A percentile compares a stretch with the other conserved stretches of the same genome.
phyloP scores from a whole-genome alignment of 2,797 vertebrate genomes.

The Antennarius maculatus region DNA sequence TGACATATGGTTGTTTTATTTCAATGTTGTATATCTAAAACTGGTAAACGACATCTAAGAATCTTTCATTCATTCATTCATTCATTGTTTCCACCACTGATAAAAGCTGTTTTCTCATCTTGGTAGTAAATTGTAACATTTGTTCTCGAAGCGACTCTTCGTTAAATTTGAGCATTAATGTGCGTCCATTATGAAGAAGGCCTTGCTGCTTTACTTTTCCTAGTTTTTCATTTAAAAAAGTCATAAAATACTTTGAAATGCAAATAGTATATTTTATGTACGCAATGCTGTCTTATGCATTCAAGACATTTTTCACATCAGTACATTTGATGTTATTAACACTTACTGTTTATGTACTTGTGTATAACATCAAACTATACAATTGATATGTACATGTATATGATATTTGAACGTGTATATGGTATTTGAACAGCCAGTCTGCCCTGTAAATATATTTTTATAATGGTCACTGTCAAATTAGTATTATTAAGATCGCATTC shows the following conservation, averaged over 20 bases:
- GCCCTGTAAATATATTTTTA: neutral
- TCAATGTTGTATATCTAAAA: neutral
- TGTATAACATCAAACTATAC: too few relatives aligned
- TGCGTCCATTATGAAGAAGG: neutral
- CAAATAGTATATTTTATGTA: neutral
- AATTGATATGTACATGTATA: neutral
- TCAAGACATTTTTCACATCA: too few relatives aligned
- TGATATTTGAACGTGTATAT: neutral
- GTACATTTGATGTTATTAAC: too few relatives aligned
- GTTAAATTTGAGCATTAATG: constrained; percentile 3
- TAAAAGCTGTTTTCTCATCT: neutral
- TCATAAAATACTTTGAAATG: neutral
- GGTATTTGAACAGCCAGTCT: neutral
- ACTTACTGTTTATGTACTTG: too few relatives aligned
- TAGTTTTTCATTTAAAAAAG: neutral
- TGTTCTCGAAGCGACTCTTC: neutral
- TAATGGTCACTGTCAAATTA: neutral
- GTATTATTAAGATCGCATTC: too few relatives aligned
- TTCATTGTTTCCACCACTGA: neutral
- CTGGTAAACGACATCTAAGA: neutral
- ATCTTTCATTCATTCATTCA: neutral
- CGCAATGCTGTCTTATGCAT: too few relatives aligned
- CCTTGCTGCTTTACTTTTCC: neutral
- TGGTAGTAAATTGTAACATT: too few relatives aligned
- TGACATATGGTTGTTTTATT: constrained; percentile 6